Evolutionary conservation across 2,113 vertebrate species (phyloP), one percentile per base, ranked within the genome.

Genomic region (Rhinopomastus cyanomelas): DNA sequence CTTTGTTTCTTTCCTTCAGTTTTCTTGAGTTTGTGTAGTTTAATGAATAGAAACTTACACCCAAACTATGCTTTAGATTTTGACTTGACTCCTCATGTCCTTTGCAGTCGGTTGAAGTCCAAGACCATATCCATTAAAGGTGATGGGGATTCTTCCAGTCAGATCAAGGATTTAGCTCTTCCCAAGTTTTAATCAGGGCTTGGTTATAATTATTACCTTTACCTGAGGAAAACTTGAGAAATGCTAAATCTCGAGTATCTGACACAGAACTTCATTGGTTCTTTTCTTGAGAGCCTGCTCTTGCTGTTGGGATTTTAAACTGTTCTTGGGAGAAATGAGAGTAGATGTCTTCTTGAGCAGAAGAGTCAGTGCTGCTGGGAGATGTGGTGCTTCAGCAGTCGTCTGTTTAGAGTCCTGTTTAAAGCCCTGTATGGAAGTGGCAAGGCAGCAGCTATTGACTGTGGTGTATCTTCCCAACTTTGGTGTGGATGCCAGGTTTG

Each of bases 41-140:
- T 68, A 16, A 52, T 81, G 7, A 94, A 91, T 93, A 76, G 93
- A 93, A 84, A 81, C 16, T 30, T 22, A 15, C 9, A 11, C 51
- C 29, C 34, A 65, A 81, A 87, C 81, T 36, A 51, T 0, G 3
- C 11, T 2, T 68, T 85, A 83, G 68, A 48, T 32, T 94, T 81
- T 86, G 57, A 55, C 17, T 52, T 93, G 49, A 42, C 34, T 87
- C 12, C 14, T 81, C 2, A 0, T 12, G 6, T 64, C 60, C 46
- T 79, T 86, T 68, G 30, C 32, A 20, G 6, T 78, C 32, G 19
- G 4, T 56, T 49, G 46, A 81, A 8, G 4, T 55, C 30, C 30
- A 23, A 65, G 29, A 27, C 46, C 15, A 7, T 9, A 26, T 22
- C 29, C 9, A 7, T 51, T 89, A 15, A 39, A 83, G 11, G 42